Evolutionary conservation across 1,140 invertebrate species (phyloP).

Genomic region (Plectrocnemia conspersa): DNA sequence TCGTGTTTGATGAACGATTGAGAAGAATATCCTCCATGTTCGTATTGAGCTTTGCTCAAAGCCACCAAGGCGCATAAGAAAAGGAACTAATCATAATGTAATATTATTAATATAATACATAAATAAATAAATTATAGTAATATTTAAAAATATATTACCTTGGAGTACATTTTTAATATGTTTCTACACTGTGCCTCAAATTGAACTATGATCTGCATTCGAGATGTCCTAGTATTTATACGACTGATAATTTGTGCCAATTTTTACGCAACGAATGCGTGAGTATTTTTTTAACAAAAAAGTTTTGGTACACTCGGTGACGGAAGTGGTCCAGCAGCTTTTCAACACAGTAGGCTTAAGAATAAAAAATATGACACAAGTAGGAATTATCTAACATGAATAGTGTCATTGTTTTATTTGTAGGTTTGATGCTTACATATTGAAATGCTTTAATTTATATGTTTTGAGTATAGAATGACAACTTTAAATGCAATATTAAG

Average conservation of each 20-base stretch:
- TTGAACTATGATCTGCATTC: background rate
- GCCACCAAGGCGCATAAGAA: constrained; percentile 47
- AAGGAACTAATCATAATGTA: no score
- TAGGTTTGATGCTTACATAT: no score
- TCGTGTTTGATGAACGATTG: constrained; percentile 50
- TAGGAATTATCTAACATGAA: no score
- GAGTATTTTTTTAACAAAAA: background rate
- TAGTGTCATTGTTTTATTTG: no score
- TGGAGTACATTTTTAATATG: background rate
- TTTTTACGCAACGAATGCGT: constrained; percentile 6
- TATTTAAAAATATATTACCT: background rate
- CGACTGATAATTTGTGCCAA: background rate
- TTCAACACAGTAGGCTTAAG: background rate
- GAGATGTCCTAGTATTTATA: constrained; percentile 14
- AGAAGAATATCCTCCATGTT: constrained; percentile 47
- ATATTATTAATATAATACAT: no score
- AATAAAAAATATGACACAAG: background rate
- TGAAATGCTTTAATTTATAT: no score
- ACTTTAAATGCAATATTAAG: no score
- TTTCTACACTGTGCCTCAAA: background rate
- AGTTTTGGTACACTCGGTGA: constrained; percentile 18
- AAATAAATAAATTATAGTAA: no score
- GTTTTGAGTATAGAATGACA: no score
- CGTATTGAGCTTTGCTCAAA: constrained; percentile 46
- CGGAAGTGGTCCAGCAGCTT: constrained; percentile 4